Evolutionary conservation across 2,888 invertebrate species (phyloP), one percentile per base, ranked within the genome.

Genomic region (Drosophila antonietae): DNA sequence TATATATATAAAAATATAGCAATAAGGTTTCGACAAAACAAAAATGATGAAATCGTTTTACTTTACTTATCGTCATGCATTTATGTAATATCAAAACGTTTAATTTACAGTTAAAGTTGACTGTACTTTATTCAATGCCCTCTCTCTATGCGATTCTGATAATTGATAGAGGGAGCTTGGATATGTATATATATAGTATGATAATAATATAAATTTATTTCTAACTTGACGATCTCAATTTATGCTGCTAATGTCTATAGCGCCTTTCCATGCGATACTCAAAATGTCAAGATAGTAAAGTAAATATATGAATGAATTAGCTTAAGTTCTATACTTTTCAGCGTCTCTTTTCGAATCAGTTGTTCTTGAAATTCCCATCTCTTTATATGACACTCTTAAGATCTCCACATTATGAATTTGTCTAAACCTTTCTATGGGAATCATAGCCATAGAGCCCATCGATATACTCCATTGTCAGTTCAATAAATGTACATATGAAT

Each of bases 21-120:
- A 79, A 74, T 89, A 89, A 89, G 90, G 90, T 88, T 85, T 89
- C 89, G 81, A 85, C 67, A 89, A 82, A 81, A 37, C 37, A 37
- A 47, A 49, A 58, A 23, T 41, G 35, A 3, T 7, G 2, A 23
- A 49, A 14, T 56, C 12, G 15, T 63, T 75, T 72, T 72, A 33
- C 51, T 41, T 33, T 10, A 33, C 59, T 55, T 52, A 53, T 68
- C 44, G 2, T 28, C 18, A 47, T 28, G 39, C 37, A 35, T 2
- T 23, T 37, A 14, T 37, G 20, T 35, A 37, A 56, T 41, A 14
- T n/a, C 2, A 18, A 41, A 43, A 1, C 7, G n/a, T 2, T 47
- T 4, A 3, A 39, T 35, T 20, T 5, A 15, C n/a, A 35, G 46
- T 12, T 35, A 5, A 2, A 12, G 37, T 18, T 58, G 12, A 35